Evolutionary conservation across 2,888 invertebrate species (phyloP), one percentile per base, ranked within the genome.

Genomic region (Dastarcus helophoroides): DNA sequence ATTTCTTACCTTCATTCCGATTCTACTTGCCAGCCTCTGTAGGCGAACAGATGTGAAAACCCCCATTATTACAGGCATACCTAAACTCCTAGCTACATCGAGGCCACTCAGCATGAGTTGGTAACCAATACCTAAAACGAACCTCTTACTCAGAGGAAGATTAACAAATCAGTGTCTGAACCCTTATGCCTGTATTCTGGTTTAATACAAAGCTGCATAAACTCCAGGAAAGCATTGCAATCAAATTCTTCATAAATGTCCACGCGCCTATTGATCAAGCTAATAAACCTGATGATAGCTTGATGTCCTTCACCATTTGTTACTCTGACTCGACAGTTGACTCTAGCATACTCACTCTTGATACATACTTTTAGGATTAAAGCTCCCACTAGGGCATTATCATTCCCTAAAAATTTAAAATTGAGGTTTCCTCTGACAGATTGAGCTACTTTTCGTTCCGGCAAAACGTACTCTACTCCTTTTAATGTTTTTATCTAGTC

Each of bases 1-100:
- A n/a, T n/a, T n/a, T n/a, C 22, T 35, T 40, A 53, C 54, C 38
- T 46, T 39, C 47, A 60, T 54, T 14, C 56, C 57, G 4, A 58
- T 32, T 29, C 39, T 47, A 31, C 41, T 51, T 0, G 53, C 58
- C 4, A 46, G 32, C 32, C 51, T 54, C 35, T 60, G 60, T 13
- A 54, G 14, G 8, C 39, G 37, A 31, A 26, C 43, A 26, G 40
- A 49, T 15, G 41, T 42, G 36, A 59, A 56, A 11, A 60, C 41
- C 3, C 58, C 59, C 44, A 52, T 51, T 4, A 53, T 41, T 3
- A 54, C 48, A 1, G 50, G 44, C 14, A 58, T 44, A 14, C 50
- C 37, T 16, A 60, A 34, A 16, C 58, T 50, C 33, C 53, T 45
- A 0, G 60, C 58, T 3, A 58, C 49, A 17, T 54, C 48, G 6